These are phyloP conservation scores for Nycteola revayana DNA, from an alignment of 2,888 invertebrate genomes.

Conservation along the genomic window DNA sequence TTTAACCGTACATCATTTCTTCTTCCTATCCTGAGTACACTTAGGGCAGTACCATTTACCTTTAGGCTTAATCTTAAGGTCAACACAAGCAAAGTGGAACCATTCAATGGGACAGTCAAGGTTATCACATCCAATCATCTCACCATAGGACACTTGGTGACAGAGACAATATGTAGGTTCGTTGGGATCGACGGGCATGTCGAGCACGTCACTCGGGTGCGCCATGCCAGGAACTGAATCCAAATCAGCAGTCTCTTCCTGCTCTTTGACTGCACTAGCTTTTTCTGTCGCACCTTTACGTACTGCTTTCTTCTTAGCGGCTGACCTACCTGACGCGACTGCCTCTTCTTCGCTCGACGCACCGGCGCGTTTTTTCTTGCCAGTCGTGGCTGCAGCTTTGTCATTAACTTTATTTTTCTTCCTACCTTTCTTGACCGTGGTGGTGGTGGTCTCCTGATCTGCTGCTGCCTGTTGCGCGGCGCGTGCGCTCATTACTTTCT, in stretches of 20 bases:
- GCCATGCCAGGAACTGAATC: conserved; percentile 83
- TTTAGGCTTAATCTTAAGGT: conserved; percentile 94
- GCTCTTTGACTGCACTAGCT: conserved; percentile 61
- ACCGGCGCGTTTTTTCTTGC: conserved; percentile 79
- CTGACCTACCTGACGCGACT: conserved; percentile 58
- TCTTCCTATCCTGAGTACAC: conserved; percentile 91
- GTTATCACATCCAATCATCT: conserved; percentile 99
- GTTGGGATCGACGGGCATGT: conserved; percentile 97
- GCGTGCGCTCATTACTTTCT: conserved; percentile 91
- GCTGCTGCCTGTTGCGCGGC: conserved; percentile 79
- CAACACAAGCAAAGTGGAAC: conserved; percentile 98
- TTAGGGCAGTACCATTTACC: conserved; percentile 98
- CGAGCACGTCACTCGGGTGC: conserved; percentile 94
- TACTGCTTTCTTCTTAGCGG: conserved; percentile 69
- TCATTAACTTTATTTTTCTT: conserved; percentile 71
- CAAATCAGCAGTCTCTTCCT: conserved; percentile 73
- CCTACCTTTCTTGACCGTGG: conserved; percentile 73
- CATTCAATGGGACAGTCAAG: conserved; percentile 94
- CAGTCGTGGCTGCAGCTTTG: conserved; percentile 58
- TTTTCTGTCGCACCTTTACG: conserved; percentile 63
- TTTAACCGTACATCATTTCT: conserved; percentile 84
- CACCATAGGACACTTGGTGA: conserved; percentile 97
- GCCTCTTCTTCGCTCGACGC: conserved; percentile 79
- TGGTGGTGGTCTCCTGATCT: conserved; percentile 66
- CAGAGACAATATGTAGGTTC: conserved; percentile 99